A percentile compares a stretch with the other conserved stretches of the same genome.
These are phyloP conservation scores for Anabacerthia variegaticeps DNA, from an alignment of 2,797 vertebrate species.

Conservation along the genomic window DNA sequence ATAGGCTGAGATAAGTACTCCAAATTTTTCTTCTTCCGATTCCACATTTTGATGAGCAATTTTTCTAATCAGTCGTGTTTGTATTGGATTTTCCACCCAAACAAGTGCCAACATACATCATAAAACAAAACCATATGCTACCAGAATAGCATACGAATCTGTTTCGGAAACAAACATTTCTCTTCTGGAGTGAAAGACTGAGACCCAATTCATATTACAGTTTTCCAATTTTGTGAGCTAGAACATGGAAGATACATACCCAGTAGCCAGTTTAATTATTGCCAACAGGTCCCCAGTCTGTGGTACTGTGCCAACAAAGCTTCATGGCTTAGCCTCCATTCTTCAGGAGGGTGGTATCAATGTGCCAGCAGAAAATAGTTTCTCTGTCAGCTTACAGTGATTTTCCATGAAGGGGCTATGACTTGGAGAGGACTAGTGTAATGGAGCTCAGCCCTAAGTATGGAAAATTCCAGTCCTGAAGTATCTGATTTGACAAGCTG, in stretches of 20 bases:
- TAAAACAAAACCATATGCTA: neutral
- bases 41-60: neutral
- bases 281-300: neutral
- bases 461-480: neutral
- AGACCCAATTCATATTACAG: neutral
- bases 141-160: neutral
- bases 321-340: neutral
- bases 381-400: neutral
- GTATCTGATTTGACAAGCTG: neutral
- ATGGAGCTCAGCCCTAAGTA: neutral
- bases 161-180: neutral
- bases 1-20: neutral
- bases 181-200: neutral
- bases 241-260: neutral
- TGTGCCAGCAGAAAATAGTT: neutral
- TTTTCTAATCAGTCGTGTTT: neutral
- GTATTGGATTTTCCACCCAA: neutral
- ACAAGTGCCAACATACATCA: neutral
- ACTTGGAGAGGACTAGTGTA: rapidly evolving
- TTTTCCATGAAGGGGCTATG: rapidly evolving
- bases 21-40: neutral
- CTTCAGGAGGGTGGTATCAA: neutral
- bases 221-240: neutral
- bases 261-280: neutral
- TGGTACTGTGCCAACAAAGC: neutral